Evolutionary conservation across 2,797 vertebrate species (phyloP).

Genomic region (Lateolabrax maculatus): DNA sequence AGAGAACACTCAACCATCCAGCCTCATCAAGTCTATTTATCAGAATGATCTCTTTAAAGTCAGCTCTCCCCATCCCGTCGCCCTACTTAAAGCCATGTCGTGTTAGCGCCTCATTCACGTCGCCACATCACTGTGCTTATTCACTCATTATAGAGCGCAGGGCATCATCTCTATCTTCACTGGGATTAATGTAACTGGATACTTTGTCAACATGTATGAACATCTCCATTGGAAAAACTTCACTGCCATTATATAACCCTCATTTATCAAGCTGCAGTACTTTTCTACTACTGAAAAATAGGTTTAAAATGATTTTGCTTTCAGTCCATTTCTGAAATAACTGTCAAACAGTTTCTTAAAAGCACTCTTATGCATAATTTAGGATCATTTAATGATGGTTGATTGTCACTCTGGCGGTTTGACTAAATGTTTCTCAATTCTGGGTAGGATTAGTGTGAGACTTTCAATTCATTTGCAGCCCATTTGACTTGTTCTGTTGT

Average conservation of each 20-base stretch:
- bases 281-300: slow-evolving; percentile 34
- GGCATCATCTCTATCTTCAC: slow-evolving; percentile 63
- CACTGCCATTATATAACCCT: slow-evolving; percentile 58
- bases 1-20: slow-evolving; percentile 76
- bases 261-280: slow-evolving; percentile 60
- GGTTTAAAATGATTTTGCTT: slow-evolving; percentile 30
- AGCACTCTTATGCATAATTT: slow-evolving; percentile 42
- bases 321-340: slow-evolving; percentile 36
- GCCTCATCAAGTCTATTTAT: slow-evolving; percentile 84
- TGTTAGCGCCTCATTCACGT: slow-evolving; percentile 67
- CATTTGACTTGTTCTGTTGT: slow-evolving; percentile 33
- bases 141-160: slow-evolving; percentile 70
- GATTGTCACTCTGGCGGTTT: slow-evolving; percentile 45
- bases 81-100: slow-evolving; percentile 81
- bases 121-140: slow-evolving; percentile 69
- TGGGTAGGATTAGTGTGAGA: slow-evolving; percentile 16
- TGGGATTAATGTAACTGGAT: slow-evolving; percentile 79
- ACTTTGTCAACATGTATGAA: slow-evolving; percentile 83
- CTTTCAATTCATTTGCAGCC: slow-evolving; percentile 42
- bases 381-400: slow-evolving; percentile 34
- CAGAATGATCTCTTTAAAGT: slow-evolving; percentile 78
- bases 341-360: slow-evolving; percentile 51
- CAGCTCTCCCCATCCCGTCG: slow-evolving; percentile 70
- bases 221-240: slow-evolving; percentile 68
- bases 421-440: slow-evolving; percentile 42